A percentile compares a stretch with the other conserved stretches of the same genome.
Conservation (phyloP, 1,140 invertebrate species). For the Aphelinus certus region DNA sequence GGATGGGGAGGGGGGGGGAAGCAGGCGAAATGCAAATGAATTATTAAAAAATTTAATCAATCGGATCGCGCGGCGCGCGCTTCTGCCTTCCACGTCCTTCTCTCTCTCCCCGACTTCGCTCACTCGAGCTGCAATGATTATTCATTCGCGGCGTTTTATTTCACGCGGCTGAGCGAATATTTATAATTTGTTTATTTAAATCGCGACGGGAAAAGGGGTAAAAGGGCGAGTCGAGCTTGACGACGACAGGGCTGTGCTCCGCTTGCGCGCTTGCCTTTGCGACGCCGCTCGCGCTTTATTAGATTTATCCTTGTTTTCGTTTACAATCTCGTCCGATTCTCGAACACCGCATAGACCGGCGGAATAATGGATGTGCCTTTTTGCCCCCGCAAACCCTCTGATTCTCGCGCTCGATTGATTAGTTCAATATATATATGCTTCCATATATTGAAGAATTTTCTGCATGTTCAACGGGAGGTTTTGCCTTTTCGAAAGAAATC, state of each 20-base stretch:
- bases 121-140: conserved; percentile 61
- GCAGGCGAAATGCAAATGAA: conserved; percentile 64
- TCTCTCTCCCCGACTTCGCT: conserved; percentile 38
- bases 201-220: conserved; percentile 42
- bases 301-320: conserved; percentile 16
- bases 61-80: conserved; percentile 57
- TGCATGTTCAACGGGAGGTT: too few relatives aligned
- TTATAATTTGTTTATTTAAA: conserved; percentile 68
- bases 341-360: background rate
- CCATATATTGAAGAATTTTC: too few relatives aligned
- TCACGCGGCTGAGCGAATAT: conserved; percentile 61
- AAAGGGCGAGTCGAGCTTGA: background rate
- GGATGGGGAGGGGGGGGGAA: conserved; percentile 31
- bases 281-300: conserved; percentile 22
- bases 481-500: too few relatives aligned
- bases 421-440: too few relatives aligned
- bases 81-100: conserved; percentile 40
- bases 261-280: conserved; percentile 13
- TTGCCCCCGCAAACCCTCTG: too few relatives aligned
- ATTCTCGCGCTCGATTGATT: too few relatives aligned
- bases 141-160: conserved; percentile 63
- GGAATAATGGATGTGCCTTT: background rate
- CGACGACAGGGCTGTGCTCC: background rate
- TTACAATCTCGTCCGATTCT: conserved; percentile 5
- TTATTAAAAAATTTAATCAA: conserved; percentile 67